These are phyloP conservation scores for Patiria miniata DNA, from an alignment of 35 echinoderm and acorn worm genomes.

Conservation along the genomic window DNA sequence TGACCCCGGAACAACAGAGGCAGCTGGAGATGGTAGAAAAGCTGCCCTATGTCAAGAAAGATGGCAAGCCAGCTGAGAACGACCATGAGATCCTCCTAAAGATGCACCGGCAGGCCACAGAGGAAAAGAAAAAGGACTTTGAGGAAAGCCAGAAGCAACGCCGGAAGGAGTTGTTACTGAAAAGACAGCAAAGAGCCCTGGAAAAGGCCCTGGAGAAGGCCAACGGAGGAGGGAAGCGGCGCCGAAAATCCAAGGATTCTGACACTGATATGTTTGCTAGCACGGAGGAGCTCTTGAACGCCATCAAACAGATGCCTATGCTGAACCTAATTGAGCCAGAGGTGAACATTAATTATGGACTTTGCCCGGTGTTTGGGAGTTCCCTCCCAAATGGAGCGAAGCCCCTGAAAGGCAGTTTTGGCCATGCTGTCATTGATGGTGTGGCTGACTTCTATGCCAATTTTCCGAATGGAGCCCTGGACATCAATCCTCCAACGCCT, in stretches of 20 bases:
- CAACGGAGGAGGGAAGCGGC: conserved; percentile 67
- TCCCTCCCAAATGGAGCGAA: conserved; percentile 70
- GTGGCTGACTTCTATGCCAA: conserved; percentile 86
- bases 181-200: conserved; percentile 57
- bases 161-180: conserved; percentile 27
- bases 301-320: conserved; percentile 84
- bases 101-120: conserved; percentile 58
- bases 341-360: conserved; percentile 70
- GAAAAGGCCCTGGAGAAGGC: conserved; percentile 87
- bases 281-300: conserved; percentile 78
- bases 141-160: conserved; percentile 23
- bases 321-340: conserved; percentile 85
- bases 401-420: conserved; percentile 78
- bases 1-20: conserved; percentile 94
- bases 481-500: conserved; percentile 55
- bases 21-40: conserved; percentile 95
- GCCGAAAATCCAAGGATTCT: conserved; percentile 49
- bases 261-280: conserved; percentile 37
- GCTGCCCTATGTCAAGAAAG: conserved; percentile 91
- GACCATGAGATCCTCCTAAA: conserved; percentile 87
- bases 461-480: conserved; percentile 68
- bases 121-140: conserved; percentile 39
- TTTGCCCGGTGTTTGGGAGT: conserved; percentile 83
- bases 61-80: conserved; percentile 84
- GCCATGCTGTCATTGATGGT: conserved; percentile 87